phyloP scores from a whole-genome alignment of 2,888 invertebrate species.

The Pyrocoelia pectoralis region DNA sequence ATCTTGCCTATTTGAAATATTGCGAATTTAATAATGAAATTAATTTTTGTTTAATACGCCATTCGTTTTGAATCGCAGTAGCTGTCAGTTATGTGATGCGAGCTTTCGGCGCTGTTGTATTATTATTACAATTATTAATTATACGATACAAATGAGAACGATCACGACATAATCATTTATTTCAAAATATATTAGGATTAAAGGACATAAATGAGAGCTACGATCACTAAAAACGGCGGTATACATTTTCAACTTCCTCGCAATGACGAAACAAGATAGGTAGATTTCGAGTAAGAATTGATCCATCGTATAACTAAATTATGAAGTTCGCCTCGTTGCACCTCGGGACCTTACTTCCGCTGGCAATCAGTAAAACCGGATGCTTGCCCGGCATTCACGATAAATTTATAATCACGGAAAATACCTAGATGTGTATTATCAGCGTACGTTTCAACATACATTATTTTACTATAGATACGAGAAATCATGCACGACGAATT shows the following conservation, averaged over 20 bases:
- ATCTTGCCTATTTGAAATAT: too few species aligned
- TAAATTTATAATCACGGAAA: slow-evolving; percentile 52
- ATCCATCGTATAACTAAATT: slow-evolving; percentile 50
- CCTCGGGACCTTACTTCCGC: slow-evolving; percentile 49
- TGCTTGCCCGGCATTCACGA: slow-evolving; percentile 49
- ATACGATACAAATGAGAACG: not conserved
- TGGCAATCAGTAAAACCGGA: slow-evolving; percentile 54
- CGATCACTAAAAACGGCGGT: slow-evolving; percentile 18
- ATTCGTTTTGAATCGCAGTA: too few species aligned
- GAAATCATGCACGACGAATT: slow-evolving; percentile 19
- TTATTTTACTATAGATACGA: slow-evolving; percentile 19
- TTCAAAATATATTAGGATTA: not conserved
- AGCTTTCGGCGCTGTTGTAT: not conserved
- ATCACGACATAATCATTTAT: not conserved
- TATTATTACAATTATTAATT: not conserved
- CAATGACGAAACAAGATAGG: slow-evolving; percentile 16
- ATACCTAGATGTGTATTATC: slow-evolving; percentile 31
- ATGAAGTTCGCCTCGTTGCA: slow-evolving; percentile 51
- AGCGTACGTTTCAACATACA: slow-evolving; percentile 21
- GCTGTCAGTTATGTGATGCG: not conserved
- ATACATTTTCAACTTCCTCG: slow-evolving; percentile 14
- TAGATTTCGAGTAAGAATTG: slow-evolving; percentile 38
- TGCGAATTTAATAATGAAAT: too few species aligned
- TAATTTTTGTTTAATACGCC: too few species aligned
- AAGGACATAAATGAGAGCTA: not conserved